Evolutionary conservation across 2,888 invertebrate genomes (phyloP), one percentile per base, ranked within the genome.

Genomic region (Eulithis testata): DNA sequence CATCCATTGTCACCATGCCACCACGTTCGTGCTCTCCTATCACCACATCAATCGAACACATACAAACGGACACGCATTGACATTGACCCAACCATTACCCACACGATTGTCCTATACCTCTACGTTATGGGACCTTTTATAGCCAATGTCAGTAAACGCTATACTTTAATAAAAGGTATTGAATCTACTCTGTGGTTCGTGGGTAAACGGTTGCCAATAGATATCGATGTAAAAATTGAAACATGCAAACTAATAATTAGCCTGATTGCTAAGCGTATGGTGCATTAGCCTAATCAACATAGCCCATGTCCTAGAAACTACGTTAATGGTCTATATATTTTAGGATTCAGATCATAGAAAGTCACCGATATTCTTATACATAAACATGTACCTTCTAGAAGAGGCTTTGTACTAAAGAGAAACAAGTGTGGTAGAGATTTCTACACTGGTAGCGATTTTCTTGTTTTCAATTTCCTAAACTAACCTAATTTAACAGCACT

Each of bases 51-150:
- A 63, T 54, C 45, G 43, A 14, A 58, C 37, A 45, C 45, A 60
- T 50, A 64, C 60, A 65, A 14, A 49, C 67, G 68, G 68, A 64
- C 72, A 70, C 65, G 50, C 61, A 43, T 31, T 70, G 72, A 72
- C 75, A 75, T 76, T 74, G 75, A 76, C 72, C 74, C 7, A 12
- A 55, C 12, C 59, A 55, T 63, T 59, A 63, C 50, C 50, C 37
- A 60, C 59, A 64, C 59, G 64, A 60, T 52, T 49, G 27, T 63
- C 40, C 40, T 40, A 44, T 44, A 11, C 40, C 40, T 40, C n/a
- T 44, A 11, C 8, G 11, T 49, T 49, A 49, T 21, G 49, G 3
- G 14, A 45, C 51, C 51, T 65, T 59, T 65, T 65, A 65, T 65
- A 56, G 54, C 59, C 59, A 57, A 54, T 64, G 59, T 60, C 64